Evolutionary conservation across 2,888 invertebrate genomes (phyloP).

Genomic region (Eremobia ochroleuca): DNA sequence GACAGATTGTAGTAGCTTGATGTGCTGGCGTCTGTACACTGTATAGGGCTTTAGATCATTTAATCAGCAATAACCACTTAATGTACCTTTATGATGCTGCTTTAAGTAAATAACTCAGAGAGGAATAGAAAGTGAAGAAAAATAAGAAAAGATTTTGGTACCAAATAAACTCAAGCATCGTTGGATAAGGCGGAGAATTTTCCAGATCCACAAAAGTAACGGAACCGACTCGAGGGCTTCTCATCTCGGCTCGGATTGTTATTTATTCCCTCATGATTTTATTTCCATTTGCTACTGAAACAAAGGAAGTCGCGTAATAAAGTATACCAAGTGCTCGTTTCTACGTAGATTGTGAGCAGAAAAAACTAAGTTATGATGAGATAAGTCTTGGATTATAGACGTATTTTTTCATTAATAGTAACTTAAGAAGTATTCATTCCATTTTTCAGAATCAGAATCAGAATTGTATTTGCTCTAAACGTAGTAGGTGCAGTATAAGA

Average conservation of each 20-base stretch:
- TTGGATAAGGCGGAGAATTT: slow-evolving; percentile 32
- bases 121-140: not conserved
- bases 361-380: slow-evolving; percentile 14
- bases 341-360: slow-evolving; percentile 2
- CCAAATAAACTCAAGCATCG: slow-evolving; percentile 29
- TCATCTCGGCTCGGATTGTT: slow-evolving; percentile 47
- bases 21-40: too few relatives aligned
- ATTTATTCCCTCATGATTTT: slow-evolving; percentile 59
- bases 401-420: slow-evolving; percentile 2
- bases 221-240: slow-evolving; percentile 43
- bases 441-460: too few relatives aligned
- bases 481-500: too few relatives aligned
- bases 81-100: not conserved
- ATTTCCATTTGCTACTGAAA: slow-evolving; percentile 55
- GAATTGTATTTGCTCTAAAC: too few relatives aligned
- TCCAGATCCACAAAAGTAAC: slow-evolving; percentile 39
- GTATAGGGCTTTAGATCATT: not conserved
- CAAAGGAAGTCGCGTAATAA: slow-evolving; percentile 48
- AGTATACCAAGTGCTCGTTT: slow-evolving; percentile 37
- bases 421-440: not conserved
- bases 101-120: not conserved
- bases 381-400: not conserved
- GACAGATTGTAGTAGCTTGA: too few relatives aligned
- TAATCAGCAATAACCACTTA: not conserved
- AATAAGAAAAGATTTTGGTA: slow-evolving; percentile 21